Conservation (phyloP, 1,140 invertebrate genomes). For the Oryzaephilus surinamensis region DNA sequence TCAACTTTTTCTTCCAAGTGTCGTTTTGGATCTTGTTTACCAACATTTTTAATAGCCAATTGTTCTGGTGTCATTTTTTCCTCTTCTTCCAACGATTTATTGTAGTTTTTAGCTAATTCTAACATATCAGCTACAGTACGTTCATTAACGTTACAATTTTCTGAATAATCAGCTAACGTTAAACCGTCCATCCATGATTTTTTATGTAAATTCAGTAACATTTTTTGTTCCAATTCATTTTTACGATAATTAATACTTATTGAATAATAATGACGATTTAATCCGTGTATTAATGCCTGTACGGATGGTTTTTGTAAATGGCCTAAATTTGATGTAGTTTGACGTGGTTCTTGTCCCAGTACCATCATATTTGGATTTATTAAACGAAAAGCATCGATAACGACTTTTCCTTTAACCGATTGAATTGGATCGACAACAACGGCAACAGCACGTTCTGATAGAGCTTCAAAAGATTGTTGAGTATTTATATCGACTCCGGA, state of each 20-base stretch:
- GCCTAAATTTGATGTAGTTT: constrained; percentile 97
- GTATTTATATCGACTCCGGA: constrained; percentile 99
- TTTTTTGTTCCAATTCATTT: constrained; percentile 98
- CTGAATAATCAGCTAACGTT: constrained; percentile 86
- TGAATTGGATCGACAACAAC: constrained; percentile 99
- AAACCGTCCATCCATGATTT: constrained; percentile 99
- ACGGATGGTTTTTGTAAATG: constrained; percentile 99
- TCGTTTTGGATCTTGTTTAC: constrained; percentile 99
- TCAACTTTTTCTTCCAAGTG: constrained; percentile 99
- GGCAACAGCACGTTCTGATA: constrained; percentile 96
- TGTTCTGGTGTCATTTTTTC: constrained; percentile 99
- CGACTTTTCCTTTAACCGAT: constrained; percentile 95
- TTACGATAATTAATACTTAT: constrained; percentile 99
- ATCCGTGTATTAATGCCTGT: constrained; percentile 96
- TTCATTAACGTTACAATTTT: constrained; percentile 87
- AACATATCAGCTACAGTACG: constrained; percentile 93
- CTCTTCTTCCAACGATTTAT: constrained; percentile 98
- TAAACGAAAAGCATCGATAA: constrained; percentile 83
- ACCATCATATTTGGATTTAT: constrained; percentile 99
- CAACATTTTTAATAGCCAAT: constrained; percentile 98
- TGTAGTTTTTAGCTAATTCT: constrained; percentile 95
- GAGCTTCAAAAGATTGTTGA: constrained; percentile 97
- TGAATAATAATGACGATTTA: constrained; percentile 99
- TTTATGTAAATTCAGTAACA: constrained; percentile 97
- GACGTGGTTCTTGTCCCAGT: constrained; percentile 93